A percentile compares a stretch with the other conserved stretches of the same genome.
These are phyloP conservation scores for Sebastes miniatus DNA, from an alignment of 2,797 vertebrate genomes.

Conservation along the genomic window DNA sequence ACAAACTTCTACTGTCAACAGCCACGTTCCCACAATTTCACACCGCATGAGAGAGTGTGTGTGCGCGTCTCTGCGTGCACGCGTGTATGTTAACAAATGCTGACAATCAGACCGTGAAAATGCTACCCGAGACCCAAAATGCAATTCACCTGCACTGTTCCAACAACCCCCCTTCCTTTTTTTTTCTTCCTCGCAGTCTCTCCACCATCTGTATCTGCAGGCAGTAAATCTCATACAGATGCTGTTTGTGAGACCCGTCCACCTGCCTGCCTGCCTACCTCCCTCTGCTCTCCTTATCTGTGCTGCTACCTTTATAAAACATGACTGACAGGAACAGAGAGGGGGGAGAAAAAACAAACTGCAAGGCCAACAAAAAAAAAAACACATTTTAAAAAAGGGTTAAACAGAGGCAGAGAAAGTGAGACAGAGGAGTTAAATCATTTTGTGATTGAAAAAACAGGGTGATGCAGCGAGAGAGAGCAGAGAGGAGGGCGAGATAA, in stretches of 20 bases:
- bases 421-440: not conserved
- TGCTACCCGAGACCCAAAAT: slow-evolving; percentile 50
- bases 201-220: slow-evolving; percentile 69
- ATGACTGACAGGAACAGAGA: slow-evolving; percentile 22
- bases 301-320: slow-evolving; percentile 31
- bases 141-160: slow-evolving; percentile 70
- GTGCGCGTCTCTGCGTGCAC: not conserved
- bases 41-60: slow-evolving; percentile 1
- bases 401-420: not conserved
- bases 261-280: slow-evolving; percentile 38
- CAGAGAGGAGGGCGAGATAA: slow-evolving; percentile 18
- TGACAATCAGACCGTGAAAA: slow-evolving; percentile 75
- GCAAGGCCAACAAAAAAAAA: not conserved
- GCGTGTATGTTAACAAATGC: slow-evolving; percentile 54
- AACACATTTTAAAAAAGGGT: not conserved
- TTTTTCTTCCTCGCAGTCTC: slow-evolving; percentile 12
- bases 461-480: slow-evolving; percentile 18
- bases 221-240: slow-evolving; percentile 71
- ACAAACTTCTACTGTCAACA: slow-evolving; percentile 80
- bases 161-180: slow-evolving; percentile 14
- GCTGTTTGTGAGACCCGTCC: slow-evolving; percentile 62
- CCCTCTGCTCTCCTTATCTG: slow-evolving; percentile 10
- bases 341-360: not conserved
- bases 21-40: slow-evolving; percentile 58
- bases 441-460: slow-evolving; percentile 25